phyloP scores from a whole-genome alignment of 2,113 vertebrate species.

The Ancistrus triradiatus region DNA sequence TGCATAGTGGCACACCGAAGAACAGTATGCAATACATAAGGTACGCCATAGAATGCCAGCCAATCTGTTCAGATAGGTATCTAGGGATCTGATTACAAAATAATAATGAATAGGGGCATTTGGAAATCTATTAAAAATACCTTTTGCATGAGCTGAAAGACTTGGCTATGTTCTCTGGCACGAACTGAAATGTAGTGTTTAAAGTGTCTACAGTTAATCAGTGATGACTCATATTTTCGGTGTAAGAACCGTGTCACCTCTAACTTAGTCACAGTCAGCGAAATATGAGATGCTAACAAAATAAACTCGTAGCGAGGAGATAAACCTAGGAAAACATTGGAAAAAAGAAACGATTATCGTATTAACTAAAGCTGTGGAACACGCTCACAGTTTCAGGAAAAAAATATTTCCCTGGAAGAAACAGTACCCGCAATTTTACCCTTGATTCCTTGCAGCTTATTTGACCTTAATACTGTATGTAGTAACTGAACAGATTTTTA shows the following conservation, averaged over 20 bases:
- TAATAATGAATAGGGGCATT: neutral
- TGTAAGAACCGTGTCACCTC: neutral
- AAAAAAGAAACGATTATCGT: too few relatives aligned
- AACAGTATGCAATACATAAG: too few relatives aligned
- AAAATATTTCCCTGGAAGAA: too few relatives aligned
- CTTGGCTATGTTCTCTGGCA: neutral
- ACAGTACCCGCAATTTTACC: too few relatives aligned
- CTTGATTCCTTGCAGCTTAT: too few relatives aligned
- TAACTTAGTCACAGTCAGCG: neutral
- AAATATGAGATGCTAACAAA: neutral
- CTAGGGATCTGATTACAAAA: neutral
- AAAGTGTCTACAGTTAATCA: neutral
- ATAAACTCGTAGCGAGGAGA: neutral
- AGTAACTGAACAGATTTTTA: too few relatives aligned
- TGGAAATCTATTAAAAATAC: neutral
- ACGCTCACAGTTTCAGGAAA: too few relatives aligned
- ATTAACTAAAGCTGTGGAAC: constrained; percentile 13
- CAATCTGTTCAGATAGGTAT: constrained; percentile 2
- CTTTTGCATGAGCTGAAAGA: neutral
- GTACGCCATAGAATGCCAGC: neutral
- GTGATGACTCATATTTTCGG: neutral
- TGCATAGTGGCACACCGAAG: neutral
- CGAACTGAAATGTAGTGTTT: neutral
- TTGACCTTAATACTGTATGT: too few relatives aligned
- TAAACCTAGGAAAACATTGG: neutral